Conservation (phyloP, 2,888 invertebrate species). For the Nesidiocoris tenuis region DNA sequence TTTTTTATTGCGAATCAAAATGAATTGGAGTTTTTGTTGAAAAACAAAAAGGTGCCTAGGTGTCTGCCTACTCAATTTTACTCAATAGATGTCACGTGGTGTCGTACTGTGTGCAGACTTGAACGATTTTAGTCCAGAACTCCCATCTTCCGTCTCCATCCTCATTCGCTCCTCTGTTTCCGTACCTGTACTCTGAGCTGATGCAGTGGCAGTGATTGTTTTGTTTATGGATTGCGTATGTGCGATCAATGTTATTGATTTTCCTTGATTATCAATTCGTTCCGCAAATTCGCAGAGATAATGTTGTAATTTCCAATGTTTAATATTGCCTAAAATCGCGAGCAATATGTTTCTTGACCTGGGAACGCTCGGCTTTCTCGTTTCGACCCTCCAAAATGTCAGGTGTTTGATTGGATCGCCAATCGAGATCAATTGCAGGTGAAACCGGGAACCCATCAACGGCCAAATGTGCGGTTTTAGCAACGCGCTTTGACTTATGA, state of each 20-base stretch:
- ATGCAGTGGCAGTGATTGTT: too few species aligned
- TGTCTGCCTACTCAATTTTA: too few species aligned
- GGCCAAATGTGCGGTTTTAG: constrained; percentile 1
- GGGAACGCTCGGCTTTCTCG: neutral
- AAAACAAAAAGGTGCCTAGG: too few species aligned
- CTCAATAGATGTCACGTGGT: too few species aligned
- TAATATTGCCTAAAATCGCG: neutral
- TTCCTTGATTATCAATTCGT: neutral
- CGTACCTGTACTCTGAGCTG: too few species aligned
- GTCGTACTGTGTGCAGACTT: too few species aligned
- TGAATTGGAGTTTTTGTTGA: too few species aligned
- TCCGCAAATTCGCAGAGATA: neutral
- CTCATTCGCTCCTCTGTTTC: too few species aligned
- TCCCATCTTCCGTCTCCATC: too few species aligned
- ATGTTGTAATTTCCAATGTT: neutral
- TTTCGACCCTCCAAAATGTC: neutral
- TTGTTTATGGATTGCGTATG: neutral
- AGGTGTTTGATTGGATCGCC: neutral
- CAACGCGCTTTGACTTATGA: constrained; percentile 21
- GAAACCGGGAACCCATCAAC: neutral
- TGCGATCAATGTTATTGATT: neutral
- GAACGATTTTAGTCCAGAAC: too few species aligned
- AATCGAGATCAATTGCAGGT: neutral
- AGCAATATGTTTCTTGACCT: neutral
- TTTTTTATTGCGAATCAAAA: too few species aligned